Percentiles rank a stretch among this genome's conserved stretches.
phyloP scores from a whole-genome alignment of 2,113 vertebrate genomes.

The Corythaeola cristata region DNA sequence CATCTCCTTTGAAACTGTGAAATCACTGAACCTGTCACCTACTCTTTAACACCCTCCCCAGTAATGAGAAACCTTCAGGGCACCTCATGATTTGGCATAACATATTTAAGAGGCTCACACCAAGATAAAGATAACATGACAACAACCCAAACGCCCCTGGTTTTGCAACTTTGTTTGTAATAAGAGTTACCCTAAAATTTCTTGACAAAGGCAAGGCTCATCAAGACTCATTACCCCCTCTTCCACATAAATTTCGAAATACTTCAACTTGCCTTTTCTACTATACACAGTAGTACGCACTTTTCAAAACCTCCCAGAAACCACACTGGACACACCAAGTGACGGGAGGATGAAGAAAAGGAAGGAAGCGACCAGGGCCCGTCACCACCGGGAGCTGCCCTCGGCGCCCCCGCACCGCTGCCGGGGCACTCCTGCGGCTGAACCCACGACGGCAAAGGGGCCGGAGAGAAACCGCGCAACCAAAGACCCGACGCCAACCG shows the following conservation, averaged over 20 bases:
- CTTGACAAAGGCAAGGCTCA: not conserved
- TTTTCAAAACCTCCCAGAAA: fast-evolving
- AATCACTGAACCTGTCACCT: not conserved
- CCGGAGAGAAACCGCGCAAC: not conserved
- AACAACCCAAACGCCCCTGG: fast-evolving
- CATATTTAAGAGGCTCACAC: not conserved
- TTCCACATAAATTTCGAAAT: not conserved
- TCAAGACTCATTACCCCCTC: not conserved
- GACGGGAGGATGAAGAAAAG: not conserved
- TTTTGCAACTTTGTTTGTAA: not conserved
- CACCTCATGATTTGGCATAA: not conserved
- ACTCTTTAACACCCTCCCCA: too few species aligned
- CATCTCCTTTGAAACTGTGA: not conserved
- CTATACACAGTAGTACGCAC: fast-evolving
- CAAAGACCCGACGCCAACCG: too few species aligned
- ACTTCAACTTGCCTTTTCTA: too few species aligned
- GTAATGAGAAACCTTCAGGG: fast-evolving
- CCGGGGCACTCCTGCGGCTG: not conserved
- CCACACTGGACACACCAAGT: fast-evolving
- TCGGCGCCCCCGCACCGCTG: not conserved
- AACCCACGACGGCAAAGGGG: fast-evolving
- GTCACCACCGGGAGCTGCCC: not conserved
- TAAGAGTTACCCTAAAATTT: not conserved
- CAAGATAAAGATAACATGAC: fast-evolving
- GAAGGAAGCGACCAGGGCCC: too few species aligned